Evolutionary conservation across 2,888 invertebrate genomes (phyloP), one percentile per base, ranked within the genome.

Genomic region (Euzetes globulus): DNA sequence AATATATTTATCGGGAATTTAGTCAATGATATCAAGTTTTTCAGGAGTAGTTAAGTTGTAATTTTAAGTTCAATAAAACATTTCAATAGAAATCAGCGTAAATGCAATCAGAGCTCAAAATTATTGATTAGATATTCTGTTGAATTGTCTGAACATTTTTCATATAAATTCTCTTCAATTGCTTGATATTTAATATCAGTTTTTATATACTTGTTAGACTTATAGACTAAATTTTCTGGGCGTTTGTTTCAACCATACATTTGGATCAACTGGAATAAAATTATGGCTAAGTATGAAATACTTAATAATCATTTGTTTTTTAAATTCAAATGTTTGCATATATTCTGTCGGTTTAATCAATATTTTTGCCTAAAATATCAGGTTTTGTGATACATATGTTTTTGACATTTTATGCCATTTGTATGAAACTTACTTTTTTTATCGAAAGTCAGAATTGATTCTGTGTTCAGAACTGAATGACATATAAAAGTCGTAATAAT

Each of bases 281-380:
- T 15, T 65, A 65, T 65, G 65, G 41, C 65, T 65, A 65, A 65
- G 65, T 65, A 65, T 65, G 33, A 60, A 60, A 60, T 25, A 3
- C 1, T 15, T 60, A n/a, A n/a, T n/a, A n/a, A n/a, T 63, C 15
- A 33, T n/a, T 7, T 63, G 1, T 37, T 33, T 33, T n/a, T 63
- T 63, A 6, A 5, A 22, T 63, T 17, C n/a, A 58, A 58, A 25
- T 58, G 11, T 6, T 58, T 29, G 1, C 2, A 58, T 27, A 58
- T 52, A 52, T 52, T 19, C 19, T 52, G 27, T 50, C n/a, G 22
- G 25, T 29, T 25, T 29, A 17, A 58, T 27, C 5, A 58, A 29
- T 29, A 58, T 25, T 58, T 27, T 17, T 19, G 4, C 1, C 41
- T 13, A 41, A 41, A 41, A 41, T 41, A 13, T 9, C 41, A 41